Evolutionary conservation across 2,113 vertebrate species (phyloP).

Genomic region (Arothron firmamentum): DNA sequence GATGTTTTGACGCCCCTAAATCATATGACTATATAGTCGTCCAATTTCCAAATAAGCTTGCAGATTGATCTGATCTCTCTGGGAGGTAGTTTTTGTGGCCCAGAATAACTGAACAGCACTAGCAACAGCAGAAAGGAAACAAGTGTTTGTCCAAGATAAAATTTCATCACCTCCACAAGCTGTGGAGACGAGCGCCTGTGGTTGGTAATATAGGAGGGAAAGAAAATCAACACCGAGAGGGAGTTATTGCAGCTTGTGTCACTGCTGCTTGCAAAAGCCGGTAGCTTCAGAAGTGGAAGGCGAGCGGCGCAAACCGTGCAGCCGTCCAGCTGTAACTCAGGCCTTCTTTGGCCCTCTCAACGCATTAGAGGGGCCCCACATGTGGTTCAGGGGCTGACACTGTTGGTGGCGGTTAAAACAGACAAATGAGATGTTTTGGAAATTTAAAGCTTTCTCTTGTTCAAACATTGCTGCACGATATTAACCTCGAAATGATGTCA

Average conservation of each 20-base stretch:
- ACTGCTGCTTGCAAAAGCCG: constrained; percentile 46
- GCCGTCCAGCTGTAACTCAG: constrained; percentile 57
- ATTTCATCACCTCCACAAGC: constrained; percentile 56
- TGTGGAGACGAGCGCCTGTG: constrained; percentile 13
- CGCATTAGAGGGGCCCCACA: constrained; percentile 62
- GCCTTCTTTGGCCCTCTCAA: constrained; percentile 44
- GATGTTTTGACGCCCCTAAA: not conserved
- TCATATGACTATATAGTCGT: not conserved
- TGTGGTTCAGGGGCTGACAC: constrained; percentile 45
- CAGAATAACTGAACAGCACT: too few relatives aligned
- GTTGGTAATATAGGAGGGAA: constrained; percentile 30
- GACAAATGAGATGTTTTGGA: constrained; percentile 54
- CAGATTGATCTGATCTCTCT: not conserved
- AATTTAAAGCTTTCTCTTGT: constrained; percentile 32
- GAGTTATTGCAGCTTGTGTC: constrained; percentile 52
- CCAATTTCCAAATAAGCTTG: not conserved
- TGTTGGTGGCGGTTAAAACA: constrained; percentile 39
- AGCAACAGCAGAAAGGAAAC: constrained; percentile 32
- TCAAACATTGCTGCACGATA: constrained; percentile 40
- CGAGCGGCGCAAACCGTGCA: constrained; percentile 3
- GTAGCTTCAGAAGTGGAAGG: constrained; percentile 51
- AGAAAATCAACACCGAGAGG: constrained; percentile 31
- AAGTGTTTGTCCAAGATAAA: constrained; percentile 60
- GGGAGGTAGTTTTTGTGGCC: not conserved
- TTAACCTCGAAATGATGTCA: constrained; percentile 21